Evolutionary conservation across 2,113 vertebrate species (phyloP).

Genomic region (Oriolus oriolus): DNA sequence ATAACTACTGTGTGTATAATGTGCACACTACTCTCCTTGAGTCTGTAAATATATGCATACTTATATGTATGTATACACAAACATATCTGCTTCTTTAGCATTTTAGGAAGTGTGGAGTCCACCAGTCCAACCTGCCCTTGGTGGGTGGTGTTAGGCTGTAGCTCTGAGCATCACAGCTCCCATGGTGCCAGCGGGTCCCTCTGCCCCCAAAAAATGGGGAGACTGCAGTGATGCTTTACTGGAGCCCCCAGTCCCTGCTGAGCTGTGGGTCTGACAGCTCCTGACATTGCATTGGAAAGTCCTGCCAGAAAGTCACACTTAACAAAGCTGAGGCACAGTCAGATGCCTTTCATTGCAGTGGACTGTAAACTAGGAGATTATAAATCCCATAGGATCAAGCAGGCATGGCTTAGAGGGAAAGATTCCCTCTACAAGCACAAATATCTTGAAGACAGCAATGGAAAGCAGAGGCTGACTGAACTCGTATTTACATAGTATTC

Average conservation of each 20-base stretch:
- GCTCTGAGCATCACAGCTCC: neutral
- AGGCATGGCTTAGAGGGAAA: neutral
- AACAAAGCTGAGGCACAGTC: accelerated
- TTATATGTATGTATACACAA: neutral
- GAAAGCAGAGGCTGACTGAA: neutral
- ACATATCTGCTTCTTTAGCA: neutral
- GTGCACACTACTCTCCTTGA: neutral
- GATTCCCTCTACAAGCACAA: neutral
- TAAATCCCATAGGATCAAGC: neutral
- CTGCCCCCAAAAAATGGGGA: neutral
- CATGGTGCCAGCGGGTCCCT: accelerated
- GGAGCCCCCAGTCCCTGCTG: neutral
- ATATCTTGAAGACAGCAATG: neutral
- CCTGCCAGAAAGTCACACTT: neutral
- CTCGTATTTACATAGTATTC: neutral
- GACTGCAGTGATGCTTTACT: accelerated
- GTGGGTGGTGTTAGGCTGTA: neutral
- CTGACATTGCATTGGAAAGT: neutral
- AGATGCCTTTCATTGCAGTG: neutral
- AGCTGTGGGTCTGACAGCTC: neutral
- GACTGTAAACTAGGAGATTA: neutral
- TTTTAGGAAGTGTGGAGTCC: neutral
- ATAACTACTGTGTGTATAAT: neutral
- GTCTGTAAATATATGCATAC: neutral
- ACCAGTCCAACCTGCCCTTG: neutral